phyloP scores from a whole-genome alignment of 2,888 invertebrate genomes.

The Phyto melanocephala region DNA sequence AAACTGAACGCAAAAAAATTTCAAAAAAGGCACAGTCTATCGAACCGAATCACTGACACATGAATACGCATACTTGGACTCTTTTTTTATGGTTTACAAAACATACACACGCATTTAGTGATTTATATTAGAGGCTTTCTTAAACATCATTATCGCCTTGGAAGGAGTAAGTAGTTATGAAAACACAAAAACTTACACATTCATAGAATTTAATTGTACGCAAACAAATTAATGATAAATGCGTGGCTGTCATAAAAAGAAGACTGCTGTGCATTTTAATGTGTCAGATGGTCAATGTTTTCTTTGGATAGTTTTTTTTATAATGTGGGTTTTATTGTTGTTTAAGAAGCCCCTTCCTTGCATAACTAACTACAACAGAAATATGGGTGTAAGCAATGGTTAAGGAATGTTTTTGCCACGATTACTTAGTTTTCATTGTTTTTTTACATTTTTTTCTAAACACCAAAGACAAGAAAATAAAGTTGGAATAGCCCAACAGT shows the following conservation, averaged over 20 bases:
- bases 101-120: not conserved
- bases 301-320: not conserved
- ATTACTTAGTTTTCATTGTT: not conserved
- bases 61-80: too few species aligned
- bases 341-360: not conserved
- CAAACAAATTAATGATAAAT: conserved; percentile 59
- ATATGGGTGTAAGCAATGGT: conserved; percentile 51
- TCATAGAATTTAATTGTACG: not conserved
- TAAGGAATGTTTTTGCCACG: conserved; percentile 23
- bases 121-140: conserved; percentile 25
- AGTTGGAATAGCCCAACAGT: not conserved
- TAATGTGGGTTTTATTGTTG: not conserved
- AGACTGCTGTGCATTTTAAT: conserved; percentile 59
- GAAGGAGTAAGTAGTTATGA: conserved; percentile 5
- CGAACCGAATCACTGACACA: not conserved
- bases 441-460: not conserved
- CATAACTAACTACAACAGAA: not conserved
- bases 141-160: not conserved
- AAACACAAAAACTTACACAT: not conserved
- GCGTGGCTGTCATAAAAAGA: conserved; percentile 58
- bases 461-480: too few species aligned
- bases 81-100: too few species aligned
- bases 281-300: conserved; percentile 55
- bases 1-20: conserved; percentile 25
- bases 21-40: not conserved